Evolutionary conservation across 1,140 invertebrate genomes (phyloP).

Genomic region (Cecropterus lyciades): DNA sequence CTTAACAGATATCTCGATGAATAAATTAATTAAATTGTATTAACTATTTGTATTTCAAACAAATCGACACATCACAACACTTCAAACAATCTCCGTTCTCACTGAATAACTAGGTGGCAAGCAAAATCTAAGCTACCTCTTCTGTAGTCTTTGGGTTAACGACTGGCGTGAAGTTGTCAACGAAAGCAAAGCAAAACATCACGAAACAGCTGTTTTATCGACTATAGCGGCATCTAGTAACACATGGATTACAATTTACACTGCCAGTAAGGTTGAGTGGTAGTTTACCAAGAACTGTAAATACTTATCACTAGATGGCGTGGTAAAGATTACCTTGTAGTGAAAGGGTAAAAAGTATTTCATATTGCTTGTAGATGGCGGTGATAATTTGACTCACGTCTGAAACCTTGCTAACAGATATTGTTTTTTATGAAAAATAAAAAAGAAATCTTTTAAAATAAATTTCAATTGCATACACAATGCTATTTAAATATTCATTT

Average conservation of each 20-base stretch:
- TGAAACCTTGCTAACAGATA: too few relatives aligned
- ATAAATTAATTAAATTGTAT: slow-evolving; percentile 32
- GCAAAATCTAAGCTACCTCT: slow-evolving; percentile 35
- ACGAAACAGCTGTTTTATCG: slow-evolving; percentile 58
- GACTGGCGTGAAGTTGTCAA: slow-evolving; percentile 55
- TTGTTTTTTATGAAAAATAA: too few relatives aligned
- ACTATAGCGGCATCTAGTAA: slow-evolving; percentile 45
- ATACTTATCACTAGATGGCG: background rate
- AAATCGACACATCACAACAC: slow-evolving; percentile 62
- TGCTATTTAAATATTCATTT: too few relatives aligned
- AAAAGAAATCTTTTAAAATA: too few relatives aligned
- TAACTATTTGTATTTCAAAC: slow-evolving; percentile 51
- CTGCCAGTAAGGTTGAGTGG: too few relatives aligned
- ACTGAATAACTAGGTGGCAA: slow-evolving; percentile 38
- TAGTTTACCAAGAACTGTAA: background rate
- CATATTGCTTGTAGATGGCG: background rate
- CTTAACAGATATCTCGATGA: slow-evolving; percentile 2
- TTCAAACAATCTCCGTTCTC: slow-evolving; percentile 50
- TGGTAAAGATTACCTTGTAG: background rate
- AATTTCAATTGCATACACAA: too few relatives aligned
- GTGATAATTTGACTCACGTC: too few relatives aligned
- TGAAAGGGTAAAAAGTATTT: background rate
- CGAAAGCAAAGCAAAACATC: slow-evolving; percentile 58
- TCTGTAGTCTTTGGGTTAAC: slow-evolving; percentile 49
- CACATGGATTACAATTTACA: slow-evolving; percentile 8